Conservation (phyloP, 2,888 invertebrate species). For the Nephrotoma appendiculata region DNA sequence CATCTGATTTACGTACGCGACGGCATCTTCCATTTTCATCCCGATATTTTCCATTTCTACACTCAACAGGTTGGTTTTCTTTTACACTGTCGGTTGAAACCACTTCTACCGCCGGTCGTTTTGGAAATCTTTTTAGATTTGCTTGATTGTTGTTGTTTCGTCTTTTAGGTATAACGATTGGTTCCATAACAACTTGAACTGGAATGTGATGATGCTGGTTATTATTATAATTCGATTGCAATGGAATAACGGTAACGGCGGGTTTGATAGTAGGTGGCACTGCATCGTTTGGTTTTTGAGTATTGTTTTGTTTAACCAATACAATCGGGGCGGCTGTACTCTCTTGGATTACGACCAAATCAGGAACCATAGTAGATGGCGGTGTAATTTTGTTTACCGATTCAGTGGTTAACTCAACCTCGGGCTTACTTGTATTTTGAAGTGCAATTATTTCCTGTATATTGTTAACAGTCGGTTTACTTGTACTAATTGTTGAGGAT, state of each 20-base stretch:
- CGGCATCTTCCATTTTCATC: conserved; percentile 30
- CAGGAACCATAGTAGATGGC: not conserved
- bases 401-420: not conserved
- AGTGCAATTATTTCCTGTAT: not conserved
- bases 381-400: not conserved
- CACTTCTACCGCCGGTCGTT: not conserved
- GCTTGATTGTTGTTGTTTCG: not conserved
- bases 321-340: not conserved
- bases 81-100: not conserved
- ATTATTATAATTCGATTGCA: not conserved
- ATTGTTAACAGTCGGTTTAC: not conserved
- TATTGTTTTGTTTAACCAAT: not conserved
- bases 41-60: conserved; percentile 23
- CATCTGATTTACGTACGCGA: conserved; percentile 21
- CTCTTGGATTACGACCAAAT: not conserved
- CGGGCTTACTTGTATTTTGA: not conserved
- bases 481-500: not conserved
- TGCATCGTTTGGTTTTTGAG: not conserved
- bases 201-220: conserved; percentile 7
- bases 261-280: not conserved
- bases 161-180: not conserved
- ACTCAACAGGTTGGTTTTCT: conserved; percentile 14
- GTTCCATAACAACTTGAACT: conserved; percentile 9
- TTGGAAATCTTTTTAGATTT: not conserved
- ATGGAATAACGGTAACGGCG: not conserved